Base-by-base conservation (phyloP, 1,140 invertebrate genomes). In the Patella vulgata region DNA sequence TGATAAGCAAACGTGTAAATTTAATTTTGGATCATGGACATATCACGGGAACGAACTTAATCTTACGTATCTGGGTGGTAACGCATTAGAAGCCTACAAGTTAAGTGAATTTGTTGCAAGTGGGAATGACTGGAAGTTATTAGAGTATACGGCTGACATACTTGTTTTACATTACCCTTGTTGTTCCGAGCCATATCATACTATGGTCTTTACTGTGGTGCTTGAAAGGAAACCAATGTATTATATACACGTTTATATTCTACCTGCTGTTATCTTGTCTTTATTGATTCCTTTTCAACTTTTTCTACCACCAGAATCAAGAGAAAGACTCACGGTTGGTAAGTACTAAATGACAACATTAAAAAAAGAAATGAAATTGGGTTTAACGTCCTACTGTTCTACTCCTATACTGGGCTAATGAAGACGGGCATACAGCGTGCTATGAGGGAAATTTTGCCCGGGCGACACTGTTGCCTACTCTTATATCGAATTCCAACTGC, bases 1-100 rank as follows among this genome's bases (percentile, higher is more conserved):
- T 85, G 97, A 98, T 66, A 46, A 72, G 82, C 97, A 99, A 95
- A 61, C 91, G 1, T 99, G 97, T 83, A 92, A 95, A 56, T 96
- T 99, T 92, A 97, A 97, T 84, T 99, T 99, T 71, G 96, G 96
- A 6, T 98, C 95, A 4, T 99, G 96, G 96, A 98, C 97, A 0
- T 99, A 97, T 83, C 96, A 98, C 76, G 96, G 95, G 0, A 93
- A 97, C 82, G 93, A 97, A 86, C 94, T 99, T 17, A 96, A 78
- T 46, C 43, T 78, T 23, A 77, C 71, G 11, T 51, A 50, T 5
- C 57, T 23, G 25, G 60, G 58, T 9, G 54, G 52, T 3, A 21
- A 50, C 3, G 39, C 33, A 27, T 44, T 56, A 14, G 28, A 47
- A 0, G 68, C 68, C 46, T 58, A 62, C n/a, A 28, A 17, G n/a